Conservation (phyloP, 1,140 invertebrate genomes). For the Micrasema minimum region DNA sequence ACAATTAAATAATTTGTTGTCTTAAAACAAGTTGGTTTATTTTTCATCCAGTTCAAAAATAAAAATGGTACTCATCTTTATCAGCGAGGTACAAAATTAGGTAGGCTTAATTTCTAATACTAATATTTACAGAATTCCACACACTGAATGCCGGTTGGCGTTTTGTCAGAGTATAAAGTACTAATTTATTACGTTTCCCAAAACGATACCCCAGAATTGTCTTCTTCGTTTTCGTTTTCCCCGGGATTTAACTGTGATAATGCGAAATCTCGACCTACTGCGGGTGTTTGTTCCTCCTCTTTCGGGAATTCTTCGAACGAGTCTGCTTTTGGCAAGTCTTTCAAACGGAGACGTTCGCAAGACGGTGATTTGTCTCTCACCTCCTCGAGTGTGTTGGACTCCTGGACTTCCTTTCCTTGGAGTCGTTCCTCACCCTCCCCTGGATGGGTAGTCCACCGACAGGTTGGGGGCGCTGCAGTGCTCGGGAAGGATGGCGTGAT, state of each 20-base stretch:
- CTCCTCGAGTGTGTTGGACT: conserved; percentile 51
- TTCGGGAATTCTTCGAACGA: conserved; percentile 58
- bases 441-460: conserved; percentile 58
- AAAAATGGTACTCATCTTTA: not conserved
- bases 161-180: not conserved
- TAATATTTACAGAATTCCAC: conserved; percentile 9
- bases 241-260: conserved; percentile 16
- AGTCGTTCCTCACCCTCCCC: conserved; percentile 57
- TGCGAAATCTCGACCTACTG: conserved; percentile 4
- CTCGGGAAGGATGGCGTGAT: conserved; percentile 52
- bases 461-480: conserved; percentile 64
- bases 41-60: conserved; percentile 32
- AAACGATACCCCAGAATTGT: conserved; percentile 42
- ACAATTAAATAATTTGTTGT: conserved; percentile 43
- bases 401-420: conserved; percentile 59
- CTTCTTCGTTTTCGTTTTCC: conserved; percentile 26
- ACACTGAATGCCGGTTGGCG: not conserved
- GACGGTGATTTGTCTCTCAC: conserved; percentile 55
- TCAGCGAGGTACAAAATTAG: conserved; percentile 29
- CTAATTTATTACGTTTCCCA: conserved; percentile 10
- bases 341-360: conserved; percentile 55
- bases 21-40: conserved; percentile 51
- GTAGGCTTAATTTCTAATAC: conserved; percentile 11
- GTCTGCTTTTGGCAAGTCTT: conserved; percentile 58
- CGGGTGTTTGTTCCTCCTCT: not conserved